Percentiles rank a stretch among this genome's conserved stretches.
Evolutionary conservation across 2,113 vertebrate species (phyloP).

Genomic region (Myodes glareolus): DNA sequence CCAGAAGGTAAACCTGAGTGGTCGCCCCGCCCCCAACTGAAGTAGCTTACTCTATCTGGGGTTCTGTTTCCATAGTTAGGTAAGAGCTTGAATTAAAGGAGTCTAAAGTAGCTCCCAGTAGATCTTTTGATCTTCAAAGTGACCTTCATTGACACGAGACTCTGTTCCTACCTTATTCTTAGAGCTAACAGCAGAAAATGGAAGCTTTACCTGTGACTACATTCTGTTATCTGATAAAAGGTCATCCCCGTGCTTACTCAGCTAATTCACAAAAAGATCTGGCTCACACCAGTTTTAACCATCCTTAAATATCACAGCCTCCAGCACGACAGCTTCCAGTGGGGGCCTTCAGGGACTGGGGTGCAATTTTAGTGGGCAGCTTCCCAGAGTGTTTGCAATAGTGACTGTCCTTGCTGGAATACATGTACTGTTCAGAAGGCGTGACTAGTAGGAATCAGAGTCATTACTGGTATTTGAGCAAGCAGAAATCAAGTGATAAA

Average conservation of each 20-base stretch:
- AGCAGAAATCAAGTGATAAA: not conserved
- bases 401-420: not conserved
- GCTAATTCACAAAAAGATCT: not conserved
- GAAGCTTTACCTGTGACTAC: not conserved
- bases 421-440: not conserved
- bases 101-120: not conserved
- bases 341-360: not conserved
- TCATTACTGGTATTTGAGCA: not conserved
- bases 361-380: not conserved
- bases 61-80: constrained; percentile 3
- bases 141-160: not conserved
- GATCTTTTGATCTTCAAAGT: not conserved
- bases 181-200: not conserved
- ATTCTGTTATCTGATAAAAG: not conserved
- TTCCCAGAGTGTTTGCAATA: not conserved
- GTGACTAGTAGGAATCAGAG: not conserved
- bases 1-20: not conserved
- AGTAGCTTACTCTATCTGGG: not conserved
- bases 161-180: not conserved
- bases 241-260: not conserved
- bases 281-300: not conserved
- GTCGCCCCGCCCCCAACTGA: not conserved
- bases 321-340: not conserved
- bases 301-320: not conserved
- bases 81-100: constrained; percentile 11